phyloP scores from a whole-genome alignment of 2,888 invertebrate genomes.

The Caenorhabditis drosophilae region DNA sequence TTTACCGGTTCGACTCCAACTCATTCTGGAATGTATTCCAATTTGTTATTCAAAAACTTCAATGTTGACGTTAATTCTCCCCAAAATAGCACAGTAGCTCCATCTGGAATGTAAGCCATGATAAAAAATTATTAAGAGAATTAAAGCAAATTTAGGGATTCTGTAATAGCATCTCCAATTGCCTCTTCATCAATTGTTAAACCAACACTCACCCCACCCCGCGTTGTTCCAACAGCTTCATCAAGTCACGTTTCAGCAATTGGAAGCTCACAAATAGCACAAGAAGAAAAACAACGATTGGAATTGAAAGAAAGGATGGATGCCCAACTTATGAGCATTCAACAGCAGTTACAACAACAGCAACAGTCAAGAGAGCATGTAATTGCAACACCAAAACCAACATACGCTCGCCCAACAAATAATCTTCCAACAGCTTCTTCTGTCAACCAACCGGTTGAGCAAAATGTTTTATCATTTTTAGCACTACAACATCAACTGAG shows the following conservation, averaged over 20 bases:
- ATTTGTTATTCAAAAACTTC: not conserved
- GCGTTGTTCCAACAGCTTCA: no score
- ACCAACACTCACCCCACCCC: no score
- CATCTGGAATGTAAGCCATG: not conserved
- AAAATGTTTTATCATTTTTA: no score
- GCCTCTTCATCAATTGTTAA: no score
- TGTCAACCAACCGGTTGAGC: no score
- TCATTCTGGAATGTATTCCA: not conserved
- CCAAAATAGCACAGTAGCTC: not conserved
- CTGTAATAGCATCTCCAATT: not conserved
- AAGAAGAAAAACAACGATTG: not conserved
- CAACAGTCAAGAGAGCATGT: not conserved
- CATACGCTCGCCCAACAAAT: not conserved
- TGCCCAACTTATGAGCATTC: not conserved
- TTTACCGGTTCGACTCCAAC: not conserved
- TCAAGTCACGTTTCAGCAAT: not conserved
- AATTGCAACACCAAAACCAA: not conserved
- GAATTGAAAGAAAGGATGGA: not conserved
- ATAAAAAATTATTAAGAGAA: not conserved
- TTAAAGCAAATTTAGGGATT: not conserved
- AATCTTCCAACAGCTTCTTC: not conserved
- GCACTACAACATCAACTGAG: not conserved
- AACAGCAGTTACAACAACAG: slow-evolving; percentile 1
- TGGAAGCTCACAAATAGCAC: no score
- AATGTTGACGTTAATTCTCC: not conserved